Percentiles rank a stretch among this genome's conserved stretches.
Evolutionary conservation across 35 echinoderm and acorn worm genomes (phyloP).

Genomic region (Anneissia japonica): DNA sequence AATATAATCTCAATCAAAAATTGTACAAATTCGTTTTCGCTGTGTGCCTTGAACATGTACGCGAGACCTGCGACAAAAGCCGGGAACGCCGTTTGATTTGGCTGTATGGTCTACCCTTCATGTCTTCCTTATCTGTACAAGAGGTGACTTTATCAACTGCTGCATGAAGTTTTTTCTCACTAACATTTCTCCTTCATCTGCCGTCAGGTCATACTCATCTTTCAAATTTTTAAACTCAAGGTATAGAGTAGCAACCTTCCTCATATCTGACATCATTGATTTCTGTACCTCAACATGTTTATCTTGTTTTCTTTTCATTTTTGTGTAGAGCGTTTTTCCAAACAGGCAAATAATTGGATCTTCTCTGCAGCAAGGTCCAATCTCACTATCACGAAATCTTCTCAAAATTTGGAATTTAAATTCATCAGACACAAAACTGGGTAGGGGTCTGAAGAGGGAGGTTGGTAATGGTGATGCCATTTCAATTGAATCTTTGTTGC

Average conservation of each 20-base stretch:
- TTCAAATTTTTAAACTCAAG: not conserved
- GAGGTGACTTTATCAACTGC: too few relatives aligned
- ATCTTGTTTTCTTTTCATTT: slow-evolving; percentile 9
- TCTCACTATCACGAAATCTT: slow-evolving; percentile 8
- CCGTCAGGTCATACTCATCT: too few relatives aligned
- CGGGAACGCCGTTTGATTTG: too few relatives aligned
- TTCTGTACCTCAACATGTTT: slow-evolving; percentile 25
- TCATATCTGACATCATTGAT: slow-evolving; percentile 10
- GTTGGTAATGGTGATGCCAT: not conserved
- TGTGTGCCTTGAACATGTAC: too few relatives aligned
- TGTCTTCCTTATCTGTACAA: too few relatives aligned
- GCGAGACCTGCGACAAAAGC: too few relatives aligned
- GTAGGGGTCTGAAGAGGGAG: not conserved
- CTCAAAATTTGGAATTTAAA: slow-evolving; percentile 9
- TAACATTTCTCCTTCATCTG: too few relatives aligned
- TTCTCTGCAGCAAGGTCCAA: not conserved
- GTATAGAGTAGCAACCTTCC: slow-evolving; percentile 3
- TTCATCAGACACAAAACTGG: not conserved
- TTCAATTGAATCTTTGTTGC: not conserved
- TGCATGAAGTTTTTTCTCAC: too few relatives aligned
- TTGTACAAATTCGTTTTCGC: too few relatives aligned
- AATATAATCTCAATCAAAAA: too few relatives aligned
- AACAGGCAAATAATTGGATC: slow-evolving; percentile 1
- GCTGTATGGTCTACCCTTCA: too few relatives aligned
- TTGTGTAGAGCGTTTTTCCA: slow-evolving; percentile 23